A percentile compares a stretch with the other conserved stretches of the same genome.
Conservation (phyloP, 37 sponge, comb jelly and placozoan species). For the Chondrosia reniformis region DNA sequence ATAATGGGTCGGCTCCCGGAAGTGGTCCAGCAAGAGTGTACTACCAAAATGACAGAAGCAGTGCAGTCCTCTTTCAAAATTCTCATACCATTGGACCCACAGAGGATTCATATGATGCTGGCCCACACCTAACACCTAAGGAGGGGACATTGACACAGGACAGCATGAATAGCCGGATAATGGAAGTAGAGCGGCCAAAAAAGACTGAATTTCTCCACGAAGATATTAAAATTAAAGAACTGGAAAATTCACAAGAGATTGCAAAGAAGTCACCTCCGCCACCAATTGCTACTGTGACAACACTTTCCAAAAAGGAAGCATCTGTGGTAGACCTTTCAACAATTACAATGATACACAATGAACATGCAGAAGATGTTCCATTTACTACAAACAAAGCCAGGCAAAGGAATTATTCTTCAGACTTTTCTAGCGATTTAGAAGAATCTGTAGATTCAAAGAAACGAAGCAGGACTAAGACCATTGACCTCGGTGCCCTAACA, state of each 20-base stretch:
- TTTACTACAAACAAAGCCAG: neutral
- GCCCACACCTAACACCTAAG: neutral
- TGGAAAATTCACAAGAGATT: neutral
- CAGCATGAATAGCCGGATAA: neutral
- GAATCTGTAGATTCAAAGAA: neutral
- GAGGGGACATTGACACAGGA: neutral
- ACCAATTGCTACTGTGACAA: neutral
- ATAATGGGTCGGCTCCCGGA: no score
- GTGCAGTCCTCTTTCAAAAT: neutral
- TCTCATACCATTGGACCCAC: slow-evolving; percentile 11
- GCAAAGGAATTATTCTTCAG: neutral
- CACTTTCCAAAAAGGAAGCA: slow-evolving; percentile 11
- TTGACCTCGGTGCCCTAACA: slow-evolving; percentile 5
- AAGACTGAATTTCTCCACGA: slow-evolving; percentile 9
- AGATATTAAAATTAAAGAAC: neutral
- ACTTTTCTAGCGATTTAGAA: neutral
- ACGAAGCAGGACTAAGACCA: neutral
- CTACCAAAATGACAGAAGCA: no score
- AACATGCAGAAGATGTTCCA: neutral
- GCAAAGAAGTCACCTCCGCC: neutral
- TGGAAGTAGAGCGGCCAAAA: neutral
- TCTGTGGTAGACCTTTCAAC: slow-evolving; percentile 15
- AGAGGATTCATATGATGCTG: neutral
- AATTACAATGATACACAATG: slow-evolving; percentile 12
- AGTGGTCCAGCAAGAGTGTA: no score